Percentiles rank a stretch among this genome's conserved stretches.
Conservation (phyloP, 2,113 vertebrate genomes). For the Epinephelus moara region DNA sequence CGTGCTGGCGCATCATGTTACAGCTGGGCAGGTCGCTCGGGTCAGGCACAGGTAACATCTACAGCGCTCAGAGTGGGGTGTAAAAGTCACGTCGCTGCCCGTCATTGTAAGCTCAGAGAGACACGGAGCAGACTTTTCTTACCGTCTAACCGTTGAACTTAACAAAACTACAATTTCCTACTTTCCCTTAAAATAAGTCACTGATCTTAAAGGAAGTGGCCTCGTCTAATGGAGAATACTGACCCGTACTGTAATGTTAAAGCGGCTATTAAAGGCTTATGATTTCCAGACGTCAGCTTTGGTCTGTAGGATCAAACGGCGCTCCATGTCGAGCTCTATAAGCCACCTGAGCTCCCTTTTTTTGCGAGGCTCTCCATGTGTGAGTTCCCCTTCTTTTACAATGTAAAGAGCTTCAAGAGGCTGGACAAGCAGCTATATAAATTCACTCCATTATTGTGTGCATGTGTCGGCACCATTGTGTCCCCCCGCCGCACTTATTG, state of each 20-base stretch:
- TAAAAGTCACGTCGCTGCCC: neutral
- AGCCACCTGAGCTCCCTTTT: constrained; percentile 55
- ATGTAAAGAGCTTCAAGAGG: constrained; percentile 58
- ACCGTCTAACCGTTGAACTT: constrained; percentile 1
- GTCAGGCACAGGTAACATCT: constrained; percentile 55
- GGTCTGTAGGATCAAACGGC: constrained; percentile 63
- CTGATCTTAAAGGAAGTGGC: neutral
- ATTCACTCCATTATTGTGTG: constrained; percentile 71
- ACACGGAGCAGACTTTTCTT: constrained; percentile 1
- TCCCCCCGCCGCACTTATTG: constrained; percentile 47
- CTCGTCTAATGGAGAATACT: constrained; percentile 9
- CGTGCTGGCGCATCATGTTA: constrained; percentile 57
- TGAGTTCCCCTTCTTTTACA: constrained; percentile 56
- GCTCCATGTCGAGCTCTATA: constrained; percentile 25
- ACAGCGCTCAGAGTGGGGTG: neutral
- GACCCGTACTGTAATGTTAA: constrained; percentile 37
- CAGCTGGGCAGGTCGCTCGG: constrained; percentile 45
- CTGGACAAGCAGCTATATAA: constrained; percentile 64
- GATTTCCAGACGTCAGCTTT: constrained; percentile 62
- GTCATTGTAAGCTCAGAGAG: constrained; percentile 5
- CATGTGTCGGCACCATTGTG: constrained; percentile 72
- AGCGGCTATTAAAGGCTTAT: constrained; percentile 45
- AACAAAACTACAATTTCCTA: constrained; percentile 42
- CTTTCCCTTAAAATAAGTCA: neutral
- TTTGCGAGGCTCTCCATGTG: constrained; percentile 63